Conservation (phyloP, 2,113 vertebrate genomes). For the Haplotaxodon microlepis region DNA sequence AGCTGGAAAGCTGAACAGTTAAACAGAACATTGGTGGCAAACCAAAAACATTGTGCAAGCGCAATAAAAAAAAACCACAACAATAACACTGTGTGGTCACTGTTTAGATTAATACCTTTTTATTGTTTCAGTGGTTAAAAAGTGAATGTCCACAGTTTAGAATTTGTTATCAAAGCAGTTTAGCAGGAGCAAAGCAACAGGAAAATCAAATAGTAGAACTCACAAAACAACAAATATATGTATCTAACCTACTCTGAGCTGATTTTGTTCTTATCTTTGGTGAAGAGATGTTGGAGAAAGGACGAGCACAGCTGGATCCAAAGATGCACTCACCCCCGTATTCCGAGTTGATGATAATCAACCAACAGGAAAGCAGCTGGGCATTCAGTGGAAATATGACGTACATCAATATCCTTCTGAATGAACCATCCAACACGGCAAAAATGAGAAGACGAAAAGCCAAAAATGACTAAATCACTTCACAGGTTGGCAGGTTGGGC, state of each 20-base stretch:
- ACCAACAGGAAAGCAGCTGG: not conserved
- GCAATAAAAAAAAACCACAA: rapidly evolving
- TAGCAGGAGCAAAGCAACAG: not conserved
- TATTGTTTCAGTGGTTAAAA: not conserved
- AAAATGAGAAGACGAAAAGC: not conserved
- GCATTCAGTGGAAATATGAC: not conserved
- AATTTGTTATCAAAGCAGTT: not conserved
- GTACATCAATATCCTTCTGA: not conserved
- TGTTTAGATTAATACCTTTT: not conserved
- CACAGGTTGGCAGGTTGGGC: not conserved
- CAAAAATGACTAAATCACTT: not conserved
- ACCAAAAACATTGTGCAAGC: not conserved
- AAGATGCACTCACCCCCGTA: not conserved
- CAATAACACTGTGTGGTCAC: not conserved
- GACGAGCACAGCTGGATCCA: rapidly evolving
- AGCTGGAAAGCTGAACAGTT: not conserved
- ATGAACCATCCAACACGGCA: not conserved
- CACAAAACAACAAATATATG: not conserved
- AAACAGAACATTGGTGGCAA: not conserved
- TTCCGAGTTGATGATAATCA: not conserved
- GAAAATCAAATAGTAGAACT: not conserved
- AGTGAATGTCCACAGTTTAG: not conserved
- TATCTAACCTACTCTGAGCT: not conserved
- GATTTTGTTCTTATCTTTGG: not conserved
- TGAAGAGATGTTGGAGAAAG: not conserved